Evolutionary conservation across 2,888 invertebrate species (phyloP).

Genomic region (Thera obeliscata): DNA sequence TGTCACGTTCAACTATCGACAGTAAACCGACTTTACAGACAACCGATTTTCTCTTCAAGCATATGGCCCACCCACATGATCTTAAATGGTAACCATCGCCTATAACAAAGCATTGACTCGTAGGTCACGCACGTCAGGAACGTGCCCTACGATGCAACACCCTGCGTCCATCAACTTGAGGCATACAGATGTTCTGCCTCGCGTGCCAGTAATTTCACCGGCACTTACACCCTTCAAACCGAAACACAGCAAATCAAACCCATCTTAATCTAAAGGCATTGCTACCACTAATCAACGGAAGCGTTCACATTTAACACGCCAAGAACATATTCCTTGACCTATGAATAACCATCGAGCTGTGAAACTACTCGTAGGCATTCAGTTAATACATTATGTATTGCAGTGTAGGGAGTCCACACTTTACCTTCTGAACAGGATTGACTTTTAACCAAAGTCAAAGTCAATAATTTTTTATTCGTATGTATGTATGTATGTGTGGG

Average conservation of each 20-base stretch:
- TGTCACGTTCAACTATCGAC: too few species aligned
- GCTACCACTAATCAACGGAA: background rate
- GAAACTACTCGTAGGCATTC: slow-evolving; percentile 25
- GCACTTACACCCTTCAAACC: background rate
- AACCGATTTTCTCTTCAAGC: background rate
- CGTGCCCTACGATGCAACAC: background rate
- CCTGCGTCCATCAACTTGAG: background rate
- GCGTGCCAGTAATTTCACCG: too few species aligned
- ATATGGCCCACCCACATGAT: background rate
- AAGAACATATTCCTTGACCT: slow-evolving; percentile 25
- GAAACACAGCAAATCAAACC: background rate
- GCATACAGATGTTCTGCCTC: background rate
- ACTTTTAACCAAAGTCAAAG: too few species aligned
- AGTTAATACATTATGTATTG: slow-evolving; percentile 31
- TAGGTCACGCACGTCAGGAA: background rate
- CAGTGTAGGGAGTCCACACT: slow-evolving; percentile 15
- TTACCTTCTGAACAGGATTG: background rate
- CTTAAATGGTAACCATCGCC: background rate
- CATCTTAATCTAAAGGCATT: background rate
- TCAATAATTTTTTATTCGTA: too few species aligned
- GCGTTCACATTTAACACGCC: slow-evolving; percentile 2
- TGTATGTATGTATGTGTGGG: too few species aligned
- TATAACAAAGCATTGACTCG: background rate
- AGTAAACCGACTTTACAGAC: too few species aligned
- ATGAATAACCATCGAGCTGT: slow-evolving; percentile 27